Evolutionary conservation across 2,113 vertebrate species (phyloP), one percentile per base, ranked within the genome.

Genomic region (Corythaixoides concolor): DNA sequence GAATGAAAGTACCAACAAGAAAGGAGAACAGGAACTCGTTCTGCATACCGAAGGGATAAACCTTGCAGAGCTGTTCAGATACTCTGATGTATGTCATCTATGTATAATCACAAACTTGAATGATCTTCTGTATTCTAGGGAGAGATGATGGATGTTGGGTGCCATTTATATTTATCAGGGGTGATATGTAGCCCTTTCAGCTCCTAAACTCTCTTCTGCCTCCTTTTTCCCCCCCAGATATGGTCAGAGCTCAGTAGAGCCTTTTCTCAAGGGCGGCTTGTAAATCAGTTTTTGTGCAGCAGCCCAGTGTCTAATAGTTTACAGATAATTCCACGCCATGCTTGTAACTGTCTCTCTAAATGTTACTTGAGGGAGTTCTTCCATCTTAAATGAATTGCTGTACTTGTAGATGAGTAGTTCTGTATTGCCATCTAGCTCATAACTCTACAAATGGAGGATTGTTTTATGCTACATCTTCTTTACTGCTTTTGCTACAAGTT

Each of bases 1-100:
- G 68, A 99, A 98, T 3, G 99, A 99, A 76, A 97, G 89, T 2
- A 98, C 98, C 24, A 98, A 55, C 8, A 95, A 82, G 30, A 92
- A 70, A 1, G 99, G 99, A 4, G 95, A 98, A 83, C 99, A 98
- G 76, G 98, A 98, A 83, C 94, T 97, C 0, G 2, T 99, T 24
- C 98, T 99, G 49, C 99, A 98, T 85, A 99, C 99, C 0, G 99
- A 99, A 60, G 99, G 99, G 35, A 99, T 99, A 97, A 99, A 99
- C 98, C 98, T 99, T 76, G 96, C 97, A 0, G 99, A 99, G 97
- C 97, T 99, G 30, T 99, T 99, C 97, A 98, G 95, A 58, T 98
- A 99, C 30, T 96, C 98, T 2, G 98, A 99, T 45, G 99, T 99
- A 90, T 0, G 97, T 96, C 6, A 41, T 16, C 41, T 67, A 0